Conservation (phyloP, 2,113 vertebrate species). For the Glaucomys volans region DNA sequence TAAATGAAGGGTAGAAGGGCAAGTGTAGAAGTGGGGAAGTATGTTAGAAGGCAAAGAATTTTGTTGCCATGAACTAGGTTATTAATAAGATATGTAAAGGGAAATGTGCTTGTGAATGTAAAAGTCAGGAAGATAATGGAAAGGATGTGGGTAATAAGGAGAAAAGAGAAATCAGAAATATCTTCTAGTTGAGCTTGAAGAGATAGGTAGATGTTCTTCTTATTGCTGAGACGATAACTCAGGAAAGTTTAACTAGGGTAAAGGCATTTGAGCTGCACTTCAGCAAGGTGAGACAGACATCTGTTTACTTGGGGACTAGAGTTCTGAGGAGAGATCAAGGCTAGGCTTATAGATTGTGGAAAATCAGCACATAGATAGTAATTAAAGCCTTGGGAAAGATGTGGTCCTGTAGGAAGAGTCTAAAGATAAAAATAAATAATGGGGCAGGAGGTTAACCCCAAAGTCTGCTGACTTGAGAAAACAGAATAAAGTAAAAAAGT, state of each 20-base stretch:
- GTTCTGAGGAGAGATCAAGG: not conserved
- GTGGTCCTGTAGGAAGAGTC: not conserved
- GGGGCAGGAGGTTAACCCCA: not conserved
- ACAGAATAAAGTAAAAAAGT: not conserved
- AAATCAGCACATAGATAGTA: not conserved
- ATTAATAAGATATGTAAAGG: not conserved
- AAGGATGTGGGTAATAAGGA: not conserved
- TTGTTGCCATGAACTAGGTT: not conserved
- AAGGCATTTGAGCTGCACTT: not conserved
- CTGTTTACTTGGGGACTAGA: not conserved
- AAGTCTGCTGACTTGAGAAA: not conserved
- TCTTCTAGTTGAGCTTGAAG: not conserved
- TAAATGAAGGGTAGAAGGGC: not conserved
- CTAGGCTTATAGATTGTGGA: not conserved
- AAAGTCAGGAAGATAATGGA: not conserved
- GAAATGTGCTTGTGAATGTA: not conserved
- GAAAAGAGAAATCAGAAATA: not conserved
- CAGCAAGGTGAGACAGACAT: not conserved
- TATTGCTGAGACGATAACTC: not conserved
- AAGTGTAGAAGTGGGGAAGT: not conserved
- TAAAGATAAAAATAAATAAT: not conserved
- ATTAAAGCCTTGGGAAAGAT: not conserved
- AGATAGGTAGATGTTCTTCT: not conserved
- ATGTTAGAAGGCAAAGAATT: not conserved
- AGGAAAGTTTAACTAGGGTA: not conserved